phyloP scores from a whole-genome alignment of 2,113 vertebrate species.

The Dipodomys merriami region DNA sequence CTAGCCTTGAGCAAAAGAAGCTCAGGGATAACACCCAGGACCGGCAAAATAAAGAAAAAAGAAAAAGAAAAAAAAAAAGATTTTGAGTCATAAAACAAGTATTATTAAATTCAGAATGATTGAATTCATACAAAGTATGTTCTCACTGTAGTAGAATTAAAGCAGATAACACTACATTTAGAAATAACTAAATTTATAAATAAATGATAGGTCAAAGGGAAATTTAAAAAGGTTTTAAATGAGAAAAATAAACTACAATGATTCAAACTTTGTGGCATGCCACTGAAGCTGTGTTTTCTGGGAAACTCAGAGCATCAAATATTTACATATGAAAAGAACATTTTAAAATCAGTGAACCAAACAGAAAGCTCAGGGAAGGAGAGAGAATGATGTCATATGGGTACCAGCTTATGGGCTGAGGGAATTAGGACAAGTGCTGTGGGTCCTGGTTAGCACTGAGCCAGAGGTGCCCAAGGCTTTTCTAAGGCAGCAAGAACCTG shows the following conservation, averaged over 20 bases:
- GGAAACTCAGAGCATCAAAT: background rate
- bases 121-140: background rate
- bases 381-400: background rate
- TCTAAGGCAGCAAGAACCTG: background rate
- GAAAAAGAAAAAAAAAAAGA: background rate
- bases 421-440: too few relatives aligned
- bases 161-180: background rate
- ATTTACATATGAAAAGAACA: background rate
- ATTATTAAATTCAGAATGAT: background rate
- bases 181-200: background rate
- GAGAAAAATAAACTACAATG: background rate
- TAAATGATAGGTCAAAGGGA: background rate
- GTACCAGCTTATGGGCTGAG: background rate
- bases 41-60: too few relatives aligned
- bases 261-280: background rate
- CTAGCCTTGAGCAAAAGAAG: too few relatives aligned
- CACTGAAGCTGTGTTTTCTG: background rate
- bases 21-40: too few relatives aligned
- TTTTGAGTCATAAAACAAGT: background rate
- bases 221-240: conserved; percentile 4
- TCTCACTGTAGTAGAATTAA: background rate
- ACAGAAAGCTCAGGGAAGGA: background rate
- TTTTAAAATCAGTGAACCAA: background rate
- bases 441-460: background rate
- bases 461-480: too few relatives aligned